phyloP scores from a whole-genome alignment of 2,113 vertebrate genomes.

The Bubo bubo region DNA sequence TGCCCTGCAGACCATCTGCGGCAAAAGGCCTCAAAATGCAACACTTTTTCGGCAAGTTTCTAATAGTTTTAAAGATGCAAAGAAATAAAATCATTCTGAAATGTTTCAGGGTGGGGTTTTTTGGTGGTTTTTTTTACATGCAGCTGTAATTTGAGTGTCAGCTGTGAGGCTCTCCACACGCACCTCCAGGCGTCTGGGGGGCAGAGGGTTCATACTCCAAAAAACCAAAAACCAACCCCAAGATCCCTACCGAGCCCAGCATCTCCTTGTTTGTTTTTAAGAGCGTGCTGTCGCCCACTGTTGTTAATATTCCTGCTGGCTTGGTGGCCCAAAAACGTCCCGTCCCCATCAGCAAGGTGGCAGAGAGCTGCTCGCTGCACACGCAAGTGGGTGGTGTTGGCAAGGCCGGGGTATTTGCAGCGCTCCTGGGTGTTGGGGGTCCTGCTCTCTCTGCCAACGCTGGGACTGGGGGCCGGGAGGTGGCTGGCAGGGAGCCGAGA shows the following conservation, averaged over 20 bases:
- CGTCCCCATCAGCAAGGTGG: neutral
- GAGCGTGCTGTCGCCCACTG: accelerated
- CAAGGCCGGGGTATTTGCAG: accelerated
- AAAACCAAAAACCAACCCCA: no score
- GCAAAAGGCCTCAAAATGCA: neutral
- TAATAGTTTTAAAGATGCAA: neutral
- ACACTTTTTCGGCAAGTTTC: neutral
- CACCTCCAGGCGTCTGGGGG: neutral
- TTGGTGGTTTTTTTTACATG: neutral
- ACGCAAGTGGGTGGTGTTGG: accelerated
- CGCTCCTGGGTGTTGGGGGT: neutral
- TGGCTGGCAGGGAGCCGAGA: accelerated
- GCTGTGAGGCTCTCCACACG: neutral
- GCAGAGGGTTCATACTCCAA: neutral
- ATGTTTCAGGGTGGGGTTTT: neutral
- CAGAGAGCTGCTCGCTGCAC: neutral
- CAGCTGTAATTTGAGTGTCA: neutral
- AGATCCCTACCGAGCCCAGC: neutral
- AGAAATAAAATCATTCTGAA: neutral
- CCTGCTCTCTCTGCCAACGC: neutral
- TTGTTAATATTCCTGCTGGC: neutral
- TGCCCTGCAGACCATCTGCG: neutral
- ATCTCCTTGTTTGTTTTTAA: neutral
- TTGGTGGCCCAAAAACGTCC: neutral
- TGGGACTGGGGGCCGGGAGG: accelerated